Percentiles rank a stretch among this genome's conserved stretches.
These are phyloP conservation scores for Nibea coibor DNA, from an alignment of 2,113 vertebrate species.

Conservation along the genomic window DNA sequence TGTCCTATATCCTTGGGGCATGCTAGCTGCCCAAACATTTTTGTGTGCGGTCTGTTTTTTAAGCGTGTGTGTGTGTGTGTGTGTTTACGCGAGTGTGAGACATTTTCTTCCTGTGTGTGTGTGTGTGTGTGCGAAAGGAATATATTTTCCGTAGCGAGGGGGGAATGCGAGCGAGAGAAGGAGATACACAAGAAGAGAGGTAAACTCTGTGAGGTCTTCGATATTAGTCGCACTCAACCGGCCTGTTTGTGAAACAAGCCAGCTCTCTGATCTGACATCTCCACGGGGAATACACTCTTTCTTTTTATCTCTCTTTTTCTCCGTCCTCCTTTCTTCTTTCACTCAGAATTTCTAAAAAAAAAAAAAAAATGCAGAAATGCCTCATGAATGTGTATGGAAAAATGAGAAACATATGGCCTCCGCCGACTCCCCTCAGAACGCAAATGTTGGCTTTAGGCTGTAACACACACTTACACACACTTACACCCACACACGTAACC, in stretches of 20 bases:
- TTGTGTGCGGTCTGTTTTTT: conserved; percentile 69
- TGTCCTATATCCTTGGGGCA: conserved; percentile 71
- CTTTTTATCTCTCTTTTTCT: conserved; percentile 69
- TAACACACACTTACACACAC: conserved; percentile 60
- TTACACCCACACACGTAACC: conserved; percentile 41
- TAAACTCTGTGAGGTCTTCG: conserved; percentile 72
- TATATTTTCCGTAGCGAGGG: conserved; percentile 11
- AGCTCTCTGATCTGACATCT: conserved; percentile 76
- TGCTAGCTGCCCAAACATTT: conserved; percentile 56
- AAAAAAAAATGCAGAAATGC: conserved; percentile 70
- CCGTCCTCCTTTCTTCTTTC: conserved; percentile 29
- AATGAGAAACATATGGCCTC: conserved; percentile 77
- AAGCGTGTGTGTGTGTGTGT: conserved; percentile 36
- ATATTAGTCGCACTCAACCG: conserved; percentile 67
- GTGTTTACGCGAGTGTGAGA: conserved; percentile 46
- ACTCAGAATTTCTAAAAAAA: conserved; percentile 21
- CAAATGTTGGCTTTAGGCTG: conserved; percentile 76
- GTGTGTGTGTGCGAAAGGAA: conserved; percentile 27
- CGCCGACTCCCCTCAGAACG: conserved; percentile 60
- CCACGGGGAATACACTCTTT: conserved; percentile 66
- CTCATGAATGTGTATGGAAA: conserved; percentile 78
- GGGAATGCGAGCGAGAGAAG: conserved; percentile 28
- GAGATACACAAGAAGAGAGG: conserved; percentile 36
- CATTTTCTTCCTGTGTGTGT: conserved; percentile 27
- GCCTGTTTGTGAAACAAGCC: conserved; percentile 78